Base-by-base conservation (phyloP, 2,113 vertebrate genomes). In the Silurus glanis region DNA sequence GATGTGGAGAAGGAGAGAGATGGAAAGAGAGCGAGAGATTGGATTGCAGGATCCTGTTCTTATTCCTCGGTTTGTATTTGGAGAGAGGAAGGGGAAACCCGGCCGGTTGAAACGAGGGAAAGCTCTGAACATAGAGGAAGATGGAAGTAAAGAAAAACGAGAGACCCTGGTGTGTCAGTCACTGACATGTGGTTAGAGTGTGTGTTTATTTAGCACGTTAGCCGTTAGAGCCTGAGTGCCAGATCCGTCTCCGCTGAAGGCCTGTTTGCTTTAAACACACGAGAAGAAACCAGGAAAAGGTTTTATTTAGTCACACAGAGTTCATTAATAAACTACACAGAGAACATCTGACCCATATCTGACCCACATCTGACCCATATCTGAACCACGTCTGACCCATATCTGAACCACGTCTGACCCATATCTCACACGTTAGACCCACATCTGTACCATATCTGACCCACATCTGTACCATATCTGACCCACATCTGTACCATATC, bases 161-260 rank as follows among this genome's bases (percentile, higher is more conserved):
- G 67, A 82, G 79, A 45, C 87, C 87, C 83, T 88, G 87, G 49
- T 53, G 28, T 82, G 85, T 83, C 82, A 86, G 88, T 49, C 83
- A 90, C 80, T 88, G 82, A 88, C 88, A 82, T 87, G 82, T 88
- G 82, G 56, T 86, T 87, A 69, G 75, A 56, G 55, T 71, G 69
- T 72, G 83, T 88, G 88, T 88, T 89, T 90, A 85, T 87, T 86
- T 90, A 88, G 47, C 83, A 84, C 79, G 82, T 88, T 85, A 82
- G 89, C 85, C 84, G 88, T 89, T 86, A 88, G 79, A 49, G 17
- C 37, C 5, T 2, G 16, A 10, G 69, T 19, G 85, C 61, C 84
- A 85, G 71, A 64, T 71, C 86, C 83, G 80, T 84, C 86, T 85
- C 12, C 51, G 9, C 74, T 89, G 84, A 91, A 89, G 87, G 89